These are phyloP conservation scores for Margarornis squamiger DNA, from an alignment of 2,797 vertebrate species.

Conservation along the genomic window DNA sequence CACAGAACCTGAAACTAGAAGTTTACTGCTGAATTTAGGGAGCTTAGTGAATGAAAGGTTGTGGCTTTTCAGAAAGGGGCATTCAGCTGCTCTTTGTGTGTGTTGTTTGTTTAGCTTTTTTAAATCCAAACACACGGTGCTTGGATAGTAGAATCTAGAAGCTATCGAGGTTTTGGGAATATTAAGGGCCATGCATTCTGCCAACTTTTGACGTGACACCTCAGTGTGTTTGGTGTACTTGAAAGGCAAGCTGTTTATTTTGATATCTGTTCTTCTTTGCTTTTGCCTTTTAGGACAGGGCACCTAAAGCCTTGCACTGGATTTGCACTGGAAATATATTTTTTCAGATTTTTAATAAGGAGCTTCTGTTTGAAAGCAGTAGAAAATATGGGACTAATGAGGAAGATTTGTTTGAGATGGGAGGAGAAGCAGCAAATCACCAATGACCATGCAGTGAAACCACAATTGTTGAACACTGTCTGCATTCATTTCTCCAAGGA, in stretches of 20 bases:
- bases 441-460: not conserved
- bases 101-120: not conserved
- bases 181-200: not conserved
- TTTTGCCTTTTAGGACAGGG: not conserved
- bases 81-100: not conserved
- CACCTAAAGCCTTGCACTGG: not conserved
- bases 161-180: rapidly evolving
- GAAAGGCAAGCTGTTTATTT: not conserved
- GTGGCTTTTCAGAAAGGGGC: not conserved
- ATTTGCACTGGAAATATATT: not conserved
- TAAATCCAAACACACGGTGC: not conserved
- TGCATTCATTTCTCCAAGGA: not conserved
- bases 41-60: not conserved
- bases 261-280: not conserved
- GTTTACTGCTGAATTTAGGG: not conserved
- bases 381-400: not conserved
- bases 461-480: not conserved
- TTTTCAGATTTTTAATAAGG: not conserved
- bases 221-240: not conserved
- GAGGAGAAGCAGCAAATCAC: not conserved
- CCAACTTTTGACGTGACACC: not conserved
- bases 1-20: conserved; percentile 3
- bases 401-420: not conserved
- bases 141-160: not conserved
- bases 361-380: not conserved